Base-by-base conservation (phyloP, 2,797 vertebrate genomes). In the Diceros bicornis region DNA sequence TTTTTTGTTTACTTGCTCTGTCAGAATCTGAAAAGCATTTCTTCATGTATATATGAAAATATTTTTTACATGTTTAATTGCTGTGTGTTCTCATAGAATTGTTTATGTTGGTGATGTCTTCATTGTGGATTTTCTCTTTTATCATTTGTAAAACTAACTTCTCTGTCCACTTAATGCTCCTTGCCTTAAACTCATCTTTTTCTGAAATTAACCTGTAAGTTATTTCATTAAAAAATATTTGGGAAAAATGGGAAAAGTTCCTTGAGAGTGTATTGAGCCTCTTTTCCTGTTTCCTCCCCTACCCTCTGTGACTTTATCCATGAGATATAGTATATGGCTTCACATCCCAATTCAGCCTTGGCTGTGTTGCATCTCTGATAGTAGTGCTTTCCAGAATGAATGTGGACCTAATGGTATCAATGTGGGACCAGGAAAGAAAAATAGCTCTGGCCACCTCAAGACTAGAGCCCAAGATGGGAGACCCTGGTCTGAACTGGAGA, bases 141-240 rank as follows among this genome's bases (percentile, higher is more conserved):
- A 55, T 92, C 44, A n/a, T 75, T 75, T 85, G 8, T 79, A 62
- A 79, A 69, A 92, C 25, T 41, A 79, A 85, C 25, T 85, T 79
- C 34, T 84, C 59, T 89, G 9, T 83, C 27, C 16, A 7, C 59
- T 85, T 92, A 78, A 85, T 68, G 8, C 7, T 57, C 7, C 62
- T 85, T 97, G 66, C 52, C 66, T 69, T 81, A 92, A 79, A 89
- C 44, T 86, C 55, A 16, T 74, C 29, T 84, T 95, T 86, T 91
- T 10, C 57, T 86, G 41, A 81, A 75, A 50, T 85, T 74, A 69
- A 17, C 12, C 25, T 77, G 25, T 74, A 96, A 72, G 18, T 71
- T 74, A 89, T 84, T 89, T 91, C 5, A 79, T 84, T 59, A 57
- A 62, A 79, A 37, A 94, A 25, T 61, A 27, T 59, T 10, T 79